These are phyloP conservation scores for Cecropterus lyciades DNA, from an alignment of 1,140 invertebrate species.

Conservation along the genomic window DNA sequence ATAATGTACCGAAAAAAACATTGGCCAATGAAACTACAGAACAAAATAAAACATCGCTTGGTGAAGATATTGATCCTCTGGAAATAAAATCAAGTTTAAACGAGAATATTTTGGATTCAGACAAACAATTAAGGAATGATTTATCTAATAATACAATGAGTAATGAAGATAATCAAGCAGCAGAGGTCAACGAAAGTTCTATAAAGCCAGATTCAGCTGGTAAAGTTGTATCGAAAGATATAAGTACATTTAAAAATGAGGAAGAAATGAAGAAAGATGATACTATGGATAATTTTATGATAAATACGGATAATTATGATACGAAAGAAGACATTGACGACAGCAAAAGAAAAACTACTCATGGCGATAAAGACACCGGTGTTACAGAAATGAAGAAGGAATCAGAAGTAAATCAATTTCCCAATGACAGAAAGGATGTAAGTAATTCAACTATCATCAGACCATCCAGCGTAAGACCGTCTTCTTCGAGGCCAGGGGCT, in stretches of 20 bases:
- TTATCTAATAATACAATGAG: background rate
- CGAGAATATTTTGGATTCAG: constrained; percentile 3
- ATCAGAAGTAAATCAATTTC: constrained; percentile 9
- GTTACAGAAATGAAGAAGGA: constrained; percentile 12
- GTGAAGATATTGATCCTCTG: background rate
- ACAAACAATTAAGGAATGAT: background rate
- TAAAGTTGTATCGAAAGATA: background rate
- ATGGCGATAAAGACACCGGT: constrained; percentile 10
- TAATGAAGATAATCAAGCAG: background rate
- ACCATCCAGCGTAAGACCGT: constrained; percentile 88
- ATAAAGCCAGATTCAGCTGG: background rate
- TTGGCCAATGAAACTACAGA: background rate
- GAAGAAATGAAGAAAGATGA: background rate
- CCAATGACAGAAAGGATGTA: constrained; percentile 14
- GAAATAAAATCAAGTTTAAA: constrained; percentile 3
- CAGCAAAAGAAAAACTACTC: background rate
- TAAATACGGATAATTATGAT: constrained; percentile 1
- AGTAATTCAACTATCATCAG: constrained; percentile 60
- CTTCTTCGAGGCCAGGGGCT: constrained; percentile 91
- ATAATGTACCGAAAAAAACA: background rate
- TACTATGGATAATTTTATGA: background rate
- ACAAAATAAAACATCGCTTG: background rate
- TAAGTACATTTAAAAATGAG: background rate
- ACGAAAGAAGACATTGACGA: background rate
- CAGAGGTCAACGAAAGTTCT: background rate